Percentiles rank a stretch among this genome's conserved stretches.
phyloP scores from a whole-genome alignment of 2,797 vertebrate genomes.

The Florisuga fusca region DNA sequence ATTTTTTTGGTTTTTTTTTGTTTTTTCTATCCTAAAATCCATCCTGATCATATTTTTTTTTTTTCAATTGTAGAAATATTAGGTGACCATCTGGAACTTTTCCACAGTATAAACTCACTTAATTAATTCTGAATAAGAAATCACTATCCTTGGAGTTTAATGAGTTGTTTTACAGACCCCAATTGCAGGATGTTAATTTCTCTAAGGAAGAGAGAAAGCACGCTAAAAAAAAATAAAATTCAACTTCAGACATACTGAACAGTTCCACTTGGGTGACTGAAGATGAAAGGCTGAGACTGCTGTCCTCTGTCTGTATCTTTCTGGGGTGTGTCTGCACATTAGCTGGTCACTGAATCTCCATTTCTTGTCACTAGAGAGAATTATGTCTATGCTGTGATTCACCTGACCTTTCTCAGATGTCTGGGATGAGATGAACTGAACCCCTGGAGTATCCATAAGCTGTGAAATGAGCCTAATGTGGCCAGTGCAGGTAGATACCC shows the following conservation, averaged over 20 bases:
- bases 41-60: neutral
- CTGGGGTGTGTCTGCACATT: neutral
- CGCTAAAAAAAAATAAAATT: neutral
- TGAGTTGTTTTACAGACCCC: conserved; percentile 39
- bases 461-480: neutral
- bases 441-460: neutral
- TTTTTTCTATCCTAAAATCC: neutral
- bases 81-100: conserved; percentile 9
- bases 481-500: neutral
- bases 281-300: neutral
- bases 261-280: neutral
- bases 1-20: neutral
- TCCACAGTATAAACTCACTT: conserved; percentile 24
- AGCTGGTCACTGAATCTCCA: neutral
- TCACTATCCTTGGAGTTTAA: conserved; percentile 45
- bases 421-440: neutral
- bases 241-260: neutral
- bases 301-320: neutral
- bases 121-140: conserved; percentile 62
- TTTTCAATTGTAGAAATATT: neutral
- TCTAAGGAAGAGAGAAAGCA: neutral
- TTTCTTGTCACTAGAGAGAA: neutral
- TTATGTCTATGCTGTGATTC: neutral
- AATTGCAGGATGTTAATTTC: neutral
- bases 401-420: neutral